phyloP scores from a whole-genome alignment of 2,797 vertebrate species.

The Zenarchopterus dispar region DNA sequence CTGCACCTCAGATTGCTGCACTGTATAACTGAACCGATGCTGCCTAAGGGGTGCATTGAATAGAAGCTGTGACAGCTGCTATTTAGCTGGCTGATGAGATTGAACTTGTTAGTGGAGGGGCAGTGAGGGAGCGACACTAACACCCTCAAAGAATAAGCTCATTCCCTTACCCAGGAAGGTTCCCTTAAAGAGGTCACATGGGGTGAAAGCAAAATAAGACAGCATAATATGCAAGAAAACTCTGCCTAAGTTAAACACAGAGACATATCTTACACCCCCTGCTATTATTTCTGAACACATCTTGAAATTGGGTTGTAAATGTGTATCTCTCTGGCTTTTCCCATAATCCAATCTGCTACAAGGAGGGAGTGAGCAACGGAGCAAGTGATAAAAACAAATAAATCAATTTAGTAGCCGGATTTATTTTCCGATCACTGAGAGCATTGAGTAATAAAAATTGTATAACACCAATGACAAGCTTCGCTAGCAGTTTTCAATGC shows the following conservation, averaged over 20 bases:
- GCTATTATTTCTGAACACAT: conserved; percentile 46
- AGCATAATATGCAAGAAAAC: conserved; percentile 43
- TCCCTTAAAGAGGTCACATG: conserved; percentile 51
- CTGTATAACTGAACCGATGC: conserved; percentile 45
- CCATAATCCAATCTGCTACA: conserved; percentile 61
- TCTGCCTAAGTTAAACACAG: conserved; percentile 52
- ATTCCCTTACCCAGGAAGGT: conserved; percentile 34
- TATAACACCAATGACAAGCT: conserved; percentile 60
- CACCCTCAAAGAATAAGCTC: conserved; percentile 33
- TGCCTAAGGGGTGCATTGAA: conserved; percentile 55
- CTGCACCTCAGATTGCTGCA: conserved; percentile 36
- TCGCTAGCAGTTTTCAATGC: conserved; percentile 62
- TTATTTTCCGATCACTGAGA: conserved; percentile 73
- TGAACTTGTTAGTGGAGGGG: conserved; percentile 54
- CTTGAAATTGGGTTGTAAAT: conserved; percentile 72
- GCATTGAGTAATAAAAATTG: conserved; percentile 71
- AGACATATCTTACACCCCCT: conserved; percentile 12
- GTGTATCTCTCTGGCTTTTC: conserved; percentile 63
- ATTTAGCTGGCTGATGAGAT: conserved; percentile 77
- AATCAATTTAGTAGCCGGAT: conserved; percentile 72
- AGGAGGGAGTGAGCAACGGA: conserved; percentile 50
- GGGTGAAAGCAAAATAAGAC: conserved; percentile 25
- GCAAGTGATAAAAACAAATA: conserved; percentile 75
- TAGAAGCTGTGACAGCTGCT: conserved; percentile 65
- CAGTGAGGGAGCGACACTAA: conserved; percentile 30